Evolutionary conservation across 2,888 invertebrate species (phyloP).

Genomic region (Enoplolaimus lenunculus): DNA sequence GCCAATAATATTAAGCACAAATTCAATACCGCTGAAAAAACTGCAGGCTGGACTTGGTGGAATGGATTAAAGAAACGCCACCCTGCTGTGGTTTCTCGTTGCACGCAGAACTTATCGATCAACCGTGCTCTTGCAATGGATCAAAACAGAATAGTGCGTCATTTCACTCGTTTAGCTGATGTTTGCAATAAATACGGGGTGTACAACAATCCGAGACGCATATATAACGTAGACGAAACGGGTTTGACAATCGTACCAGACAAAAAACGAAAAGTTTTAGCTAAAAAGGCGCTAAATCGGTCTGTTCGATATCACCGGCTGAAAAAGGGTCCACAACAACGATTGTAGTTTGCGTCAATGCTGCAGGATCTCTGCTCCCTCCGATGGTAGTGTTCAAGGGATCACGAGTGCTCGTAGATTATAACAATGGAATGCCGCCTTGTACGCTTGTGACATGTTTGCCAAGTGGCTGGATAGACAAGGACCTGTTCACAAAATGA

Average conservation of each 20-base stretch:
- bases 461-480: background rate
- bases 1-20: background rate
- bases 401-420: background rate
- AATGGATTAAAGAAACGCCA: background rate
- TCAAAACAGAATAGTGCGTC: background rate
- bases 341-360: slow-evolving; percentile 1
- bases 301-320: background rate
- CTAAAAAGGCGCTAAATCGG: background rate
- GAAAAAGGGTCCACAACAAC: slow-evolving; percentile 1
- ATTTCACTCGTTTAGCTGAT: background rate
- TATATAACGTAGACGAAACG: background rate
- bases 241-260: background rate
- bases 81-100: background rate
- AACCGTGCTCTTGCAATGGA: slow-evolving; percentile 4
- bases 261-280: background rate
- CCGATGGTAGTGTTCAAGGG: background rate
- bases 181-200: background rate
- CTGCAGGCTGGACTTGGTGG: slow-evolving; percentile 5
- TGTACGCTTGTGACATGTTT: background rate
- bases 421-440: background rate
- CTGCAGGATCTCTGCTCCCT: background rate
- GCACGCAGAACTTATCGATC: background rate
- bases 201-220: background rate
- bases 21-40: background rate
- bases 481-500: background rate